Conservation (phyloP, 2,113 vertebrate genomes). For the Paradoxurus hermaphroditus region DNA sequence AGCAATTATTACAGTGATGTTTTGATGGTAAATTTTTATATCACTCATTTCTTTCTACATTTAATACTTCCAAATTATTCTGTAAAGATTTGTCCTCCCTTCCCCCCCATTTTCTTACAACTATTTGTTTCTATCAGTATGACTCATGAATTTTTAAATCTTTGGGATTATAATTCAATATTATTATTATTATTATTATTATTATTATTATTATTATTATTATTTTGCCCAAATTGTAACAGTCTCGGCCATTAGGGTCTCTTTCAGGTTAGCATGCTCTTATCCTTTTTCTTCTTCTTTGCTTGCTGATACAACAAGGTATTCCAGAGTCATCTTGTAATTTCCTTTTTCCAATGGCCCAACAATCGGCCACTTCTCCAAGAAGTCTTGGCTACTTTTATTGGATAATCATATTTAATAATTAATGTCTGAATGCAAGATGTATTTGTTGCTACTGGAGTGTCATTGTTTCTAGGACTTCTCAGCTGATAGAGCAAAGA, state of each 20-base stretch:
- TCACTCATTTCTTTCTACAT: conserved; percentile 4
- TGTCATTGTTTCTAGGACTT: conserved; percentile 11
- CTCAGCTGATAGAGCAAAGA: background rate
- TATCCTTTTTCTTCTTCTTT: background rate
- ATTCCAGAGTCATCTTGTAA: background rate
- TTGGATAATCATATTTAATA: background rate
- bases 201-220: background rate
- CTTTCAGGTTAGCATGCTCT: background rate
- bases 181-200: background rate
- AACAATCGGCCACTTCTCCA: background rate
- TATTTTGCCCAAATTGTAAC: background rate
- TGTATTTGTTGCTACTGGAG: background rate
- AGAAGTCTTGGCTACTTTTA: background rate
- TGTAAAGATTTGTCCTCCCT: background rate
- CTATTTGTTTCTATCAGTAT: background rate
- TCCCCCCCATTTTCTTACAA: background rate
- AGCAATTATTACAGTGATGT: background rate
- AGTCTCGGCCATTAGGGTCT: background rate
- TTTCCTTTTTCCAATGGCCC: background rate
- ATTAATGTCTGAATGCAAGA: background rate
- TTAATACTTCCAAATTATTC: conserved; percentile 28
- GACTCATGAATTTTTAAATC: background rate
- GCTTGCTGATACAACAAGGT: background rate
- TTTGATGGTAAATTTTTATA: background rate
- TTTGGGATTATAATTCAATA: background rate